These are phyloP conservation scores for Carcinoscorpius rotundicauda DNA, from an alignment of 1,140 invertebrate genomes.

Conservation along the genomic window DNA sequence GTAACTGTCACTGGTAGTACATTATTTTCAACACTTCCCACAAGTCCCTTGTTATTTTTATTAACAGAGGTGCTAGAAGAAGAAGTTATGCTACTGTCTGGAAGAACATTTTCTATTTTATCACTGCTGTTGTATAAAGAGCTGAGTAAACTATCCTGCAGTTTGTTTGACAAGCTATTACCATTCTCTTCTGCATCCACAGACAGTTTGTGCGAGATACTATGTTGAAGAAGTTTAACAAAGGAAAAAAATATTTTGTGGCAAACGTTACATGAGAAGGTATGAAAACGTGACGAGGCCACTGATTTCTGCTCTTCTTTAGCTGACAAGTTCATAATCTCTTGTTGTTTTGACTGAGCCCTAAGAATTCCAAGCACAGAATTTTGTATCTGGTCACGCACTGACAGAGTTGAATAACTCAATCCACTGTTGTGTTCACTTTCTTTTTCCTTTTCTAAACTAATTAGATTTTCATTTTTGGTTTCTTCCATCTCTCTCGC, in stretches of 20 bases:
- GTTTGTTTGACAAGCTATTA: no score
- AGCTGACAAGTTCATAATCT: background rate
- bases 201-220: background rate
- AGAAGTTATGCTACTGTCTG: no score
- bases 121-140: no score
- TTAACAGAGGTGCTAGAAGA: no score
- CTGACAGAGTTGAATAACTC: background rate
- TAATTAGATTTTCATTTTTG: background rate
- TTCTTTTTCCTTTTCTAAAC: background rate
- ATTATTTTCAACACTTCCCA: no score
- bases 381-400: background rate
- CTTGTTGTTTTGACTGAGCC: background rate
- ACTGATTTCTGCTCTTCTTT: background rate
- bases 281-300: background rate
- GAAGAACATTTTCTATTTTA: no score
- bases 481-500: background rate
- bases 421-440: background rate
- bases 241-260: slow-evolving; percentile 4
- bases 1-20: no score
- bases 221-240: slow-evolving; percentile 2
- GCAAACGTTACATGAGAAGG: slow-evolving; percentile 4
- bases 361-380: slow-evolving; percentile 3
- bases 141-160: no score
- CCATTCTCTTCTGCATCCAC: background rate
- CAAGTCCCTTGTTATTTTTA: no score